Evolutionary conservation across 23 tunicate genomes (phyloP), one percentile per base, ranked within the genome.

Genomic region (Phallusia fumigata): DNA sequence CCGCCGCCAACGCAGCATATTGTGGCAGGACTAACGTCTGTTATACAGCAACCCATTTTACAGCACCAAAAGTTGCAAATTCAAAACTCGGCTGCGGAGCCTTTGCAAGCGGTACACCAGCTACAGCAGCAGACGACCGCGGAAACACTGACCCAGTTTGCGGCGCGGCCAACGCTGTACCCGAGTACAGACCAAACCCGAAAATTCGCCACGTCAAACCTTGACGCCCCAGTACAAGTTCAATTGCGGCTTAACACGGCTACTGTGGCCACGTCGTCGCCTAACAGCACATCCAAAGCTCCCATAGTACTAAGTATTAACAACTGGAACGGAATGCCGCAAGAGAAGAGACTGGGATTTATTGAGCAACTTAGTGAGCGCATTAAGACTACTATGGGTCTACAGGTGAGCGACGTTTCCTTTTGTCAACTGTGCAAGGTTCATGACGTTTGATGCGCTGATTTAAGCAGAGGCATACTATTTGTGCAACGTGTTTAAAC

Each of bases 361-460:
- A 80, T 88, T 16, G 93, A 88, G 72, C 87, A 81, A 73, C 93
- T 88, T 31, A 84, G 87, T 64, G 75, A 79, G 13, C 78, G 52
- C 30, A 83, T 88, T 80, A 82, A 53, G 36, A 75, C 35, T 6
- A 88, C 93, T 16, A 88, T 88, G 93, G 79, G 87, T 0, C 32
- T 88, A 47, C 87, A 88, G 93, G 93, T 88, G 21, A 40, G 58
- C 13, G 69, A 24, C 69, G 69, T 24, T 58, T 22, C 28, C 28
- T 13, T 58, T 58, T 40, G 47, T 40, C 47, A 40, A n/a, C n/a
- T n/a, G n/a, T n/a, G n/a, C n/a, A n/a, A n/a, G n/a, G n/a, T n/a
- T n/a, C n/a, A n/a, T n/a, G n/a, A n/a, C n/a, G n/a, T n/a, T n/a
- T n/a, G n/a, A n/a, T n/a, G n/a, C n/a, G n/a, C n/a, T n/a, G n/a